A percentile compares a stretch with the other conserved stretches of the same genome.
phyloP scores from a whole-genome alignment of 2,797 vertebrate species.

The Heterohyrax brucei region DNA sequence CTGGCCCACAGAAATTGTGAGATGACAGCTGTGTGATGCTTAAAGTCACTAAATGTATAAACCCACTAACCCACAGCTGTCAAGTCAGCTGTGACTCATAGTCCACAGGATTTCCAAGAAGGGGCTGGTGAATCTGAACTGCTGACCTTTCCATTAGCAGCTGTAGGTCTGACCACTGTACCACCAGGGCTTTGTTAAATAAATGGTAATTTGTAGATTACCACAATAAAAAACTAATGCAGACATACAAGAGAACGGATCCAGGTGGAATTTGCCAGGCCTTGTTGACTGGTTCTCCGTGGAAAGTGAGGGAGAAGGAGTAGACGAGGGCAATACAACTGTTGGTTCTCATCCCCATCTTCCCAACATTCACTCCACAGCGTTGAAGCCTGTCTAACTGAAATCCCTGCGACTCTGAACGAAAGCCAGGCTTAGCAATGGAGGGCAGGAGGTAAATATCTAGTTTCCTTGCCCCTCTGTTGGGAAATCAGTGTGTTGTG shows the following conservation, averaged over 20 bases:
- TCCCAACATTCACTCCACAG: background rate
- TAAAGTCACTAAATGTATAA: background rate
- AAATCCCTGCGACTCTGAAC: background rate
- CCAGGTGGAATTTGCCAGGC: constrained; percentile 1
- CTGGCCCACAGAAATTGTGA: background rate
- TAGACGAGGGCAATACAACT: background rate
- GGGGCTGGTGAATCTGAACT: no score
- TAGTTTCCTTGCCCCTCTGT: background rate
- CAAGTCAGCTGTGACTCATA: no score
- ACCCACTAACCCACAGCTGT: no score
- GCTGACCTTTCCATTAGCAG: no score
- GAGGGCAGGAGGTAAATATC: background rate
- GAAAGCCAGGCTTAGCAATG: background rate
- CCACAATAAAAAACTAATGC: background rate
- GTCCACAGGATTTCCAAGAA: no score
- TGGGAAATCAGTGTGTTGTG: background rate
- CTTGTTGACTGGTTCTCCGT: background rate
- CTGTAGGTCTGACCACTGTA: no score
- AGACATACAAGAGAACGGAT: background rate
- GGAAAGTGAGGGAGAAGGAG: background rate
- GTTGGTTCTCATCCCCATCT: background rate
- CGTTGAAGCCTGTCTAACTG: background rate
- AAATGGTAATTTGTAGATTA: background rate
- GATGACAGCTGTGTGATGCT: background rate
- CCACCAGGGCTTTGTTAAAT: no score